Evolutionary conservation across 64 coral and sea anemone genomes (phyloP), one percentile per base, ranked within the genome.

Genomic region (Montipora efflorescens): DNA sequence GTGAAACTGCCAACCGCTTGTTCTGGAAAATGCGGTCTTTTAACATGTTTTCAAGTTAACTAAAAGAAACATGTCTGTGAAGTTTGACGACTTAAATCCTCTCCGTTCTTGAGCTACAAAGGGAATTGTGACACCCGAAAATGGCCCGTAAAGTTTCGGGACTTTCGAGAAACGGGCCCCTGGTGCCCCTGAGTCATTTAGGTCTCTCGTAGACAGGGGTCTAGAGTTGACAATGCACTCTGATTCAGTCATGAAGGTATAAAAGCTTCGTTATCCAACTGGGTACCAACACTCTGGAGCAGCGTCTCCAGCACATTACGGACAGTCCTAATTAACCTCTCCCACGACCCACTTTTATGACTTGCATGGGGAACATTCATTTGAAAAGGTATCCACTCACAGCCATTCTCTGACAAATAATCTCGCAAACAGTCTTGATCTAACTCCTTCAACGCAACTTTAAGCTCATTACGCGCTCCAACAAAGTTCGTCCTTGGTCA

Each of bases 401-500:
- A 86, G 22, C 23, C 21, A 8, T 86, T 44, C 58, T 68, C 47
- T 67, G 68, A 47, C 43, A 86, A 69, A 8, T 86, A 21, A 25
- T 11, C 2, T 45, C 47, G 18, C 22, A 86, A 5, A 5, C 2
- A 4, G 47, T 47, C 82, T 21, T 68, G 82, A 28, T 86, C 82
- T 36, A 86, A 47, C 44, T 86, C 68, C 0, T 47, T 21, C 3
- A 71, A 9, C 5, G n/a, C 68, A 5, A 2, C 18, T 19, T 71
- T 71, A 3, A 71, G 14, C 8, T 71, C 68, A 0, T 9, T 9
- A 5, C 8, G 4, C 2, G 68, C 68, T 21, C 62, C 82, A 47
- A 86, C 48, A 18, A 87, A 87, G 16, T 75, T 87, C 7, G 67
- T 68, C 84, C 83, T 47, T 45, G 43, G 49, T 50, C 83, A 47